Evolutionary conservation across 2,888 invertebrate genomes (phyloP), one percentile per base, ranked within the genome.

Genomic region (Limnephilus auricula): DNA sequence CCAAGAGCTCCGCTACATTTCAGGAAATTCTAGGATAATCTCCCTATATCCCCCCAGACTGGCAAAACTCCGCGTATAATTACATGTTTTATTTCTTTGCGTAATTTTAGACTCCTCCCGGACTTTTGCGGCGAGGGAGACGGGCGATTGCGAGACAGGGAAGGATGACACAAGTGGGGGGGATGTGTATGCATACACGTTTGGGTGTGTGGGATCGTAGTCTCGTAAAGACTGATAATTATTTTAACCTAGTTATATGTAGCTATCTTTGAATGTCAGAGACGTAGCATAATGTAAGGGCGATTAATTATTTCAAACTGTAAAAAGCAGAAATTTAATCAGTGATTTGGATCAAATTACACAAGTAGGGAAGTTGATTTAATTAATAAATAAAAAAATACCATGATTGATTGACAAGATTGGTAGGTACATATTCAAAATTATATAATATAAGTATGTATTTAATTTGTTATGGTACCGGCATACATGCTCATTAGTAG

Each of bases 51-150:
- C 85, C 37, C 78, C 25, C 34, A 88, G 50, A 78, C 87, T 50
- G 85, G 84, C 84, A 40, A 85, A 40, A 65, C 30, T 78, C 25
- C 78, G 87, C 87, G 79, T 88, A 88, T 88, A 88, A 88, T 88
- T 88, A 88, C 32, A 31, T 65, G n/a, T 88, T 89, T 79, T 83
- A 83, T 83, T 90, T 90, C 9, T 50, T 30, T 6, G 50, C 83
- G 30, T 90, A 90, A 90, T 90, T 90, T 34, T 90, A 90, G 90
- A 90, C 15, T 50, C 34, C 40, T 90, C 90, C 90, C 90, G 90
- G 87, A 88, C 87, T 88, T 40, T 50, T 37, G 85, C 87, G n/a
- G 79, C 40, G 78, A 88, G 87, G 87, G 87, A 88, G 87, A 88
- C 18, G 78, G 78, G 2, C 34, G 87, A 13, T 25, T 34, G 78